These are phyloP conservation scores for Diabrotica virgifera DNA, from an alignment of 1,140 invertebrate genomes.

Conservation along the genomic window DNA sequence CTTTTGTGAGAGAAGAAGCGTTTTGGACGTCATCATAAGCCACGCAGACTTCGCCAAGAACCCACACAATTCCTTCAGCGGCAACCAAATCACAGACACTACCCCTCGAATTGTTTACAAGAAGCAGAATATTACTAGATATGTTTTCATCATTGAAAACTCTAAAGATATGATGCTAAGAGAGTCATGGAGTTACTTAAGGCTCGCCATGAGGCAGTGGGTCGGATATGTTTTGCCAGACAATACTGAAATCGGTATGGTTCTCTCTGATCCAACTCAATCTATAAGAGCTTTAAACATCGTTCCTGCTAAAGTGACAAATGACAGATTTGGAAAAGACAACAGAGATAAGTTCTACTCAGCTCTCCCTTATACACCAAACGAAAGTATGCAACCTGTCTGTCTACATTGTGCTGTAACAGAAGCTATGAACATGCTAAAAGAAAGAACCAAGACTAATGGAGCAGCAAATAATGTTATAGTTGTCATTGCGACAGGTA, in stretches of 20 bases:
- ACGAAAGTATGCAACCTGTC: constrained; percentile 48
- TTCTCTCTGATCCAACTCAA: constrained; percentile 49
- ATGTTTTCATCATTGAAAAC: constrained; percentile 55
- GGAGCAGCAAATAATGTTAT: constrained; percentile 55
- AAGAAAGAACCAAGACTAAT: constrained; percentile 44
- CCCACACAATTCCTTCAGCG: constrained; percentile 28
- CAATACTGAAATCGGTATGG: constrained; percentile 52
- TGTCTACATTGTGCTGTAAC: constrained; percentile 54
- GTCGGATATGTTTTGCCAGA: constrained; percentile 53
- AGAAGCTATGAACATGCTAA: constrained; percentile 53
- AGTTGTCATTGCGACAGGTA: constrained; percentile 54
- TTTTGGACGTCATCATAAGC: constrained; percentile 59
- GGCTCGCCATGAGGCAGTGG: constrained; percentile 57
- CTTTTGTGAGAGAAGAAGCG: constrained; percentile 59
- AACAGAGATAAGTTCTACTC: constrained; percentile 51
- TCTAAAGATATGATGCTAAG: constrained; percentile 54
- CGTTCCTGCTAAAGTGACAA: constrained; percentile 29
- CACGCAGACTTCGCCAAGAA: constrained; percentile 56
- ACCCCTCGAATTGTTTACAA: constrained; percentile 51
- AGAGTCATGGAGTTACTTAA: constrained; percentile 60
- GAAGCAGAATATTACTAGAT: constrained; percentile 51
- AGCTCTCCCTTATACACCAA: constrained; percentile 53
- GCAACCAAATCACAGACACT: constrained; percentile 41
- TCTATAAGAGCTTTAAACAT: constrained; percentile 35
- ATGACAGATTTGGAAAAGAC: constrained; percentile 42